Base-by-base conservation (phyloP, 2,797 vertebrate species). In the Sebastes reedi region DNA sequence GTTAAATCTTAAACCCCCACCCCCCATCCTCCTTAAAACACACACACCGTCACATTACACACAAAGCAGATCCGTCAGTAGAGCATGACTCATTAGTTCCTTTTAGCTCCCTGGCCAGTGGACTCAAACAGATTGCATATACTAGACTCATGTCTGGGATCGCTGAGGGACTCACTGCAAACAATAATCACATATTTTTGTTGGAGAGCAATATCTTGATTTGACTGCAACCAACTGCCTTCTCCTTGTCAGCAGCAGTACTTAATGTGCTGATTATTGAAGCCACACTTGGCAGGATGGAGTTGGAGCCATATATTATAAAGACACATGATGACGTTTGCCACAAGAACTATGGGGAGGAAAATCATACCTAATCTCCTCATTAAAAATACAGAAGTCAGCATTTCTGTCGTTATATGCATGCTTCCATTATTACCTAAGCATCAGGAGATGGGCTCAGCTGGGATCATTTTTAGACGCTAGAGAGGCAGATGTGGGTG, bases 141-240 rank as follows among this genome's bases (percentile, higher is more conserved):
- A 81, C 87, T 75, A 66, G 75, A 86, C 75, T 88, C 67, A 67
- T 89, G 83, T 91, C 86, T 88, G 80, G 62, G 75, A 85, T 74
- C 77, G 83, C 88, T 67, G 86, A 77, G 90, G 87, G 90, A 93
- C 89, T 86, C 86, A 88, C 79, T 91, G 88, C 86, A 93, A 94
- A 95, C 94, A 94, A 90, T 91, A 95, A 94, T 95, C 88, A 79
- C 87, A 88, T 94, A 91, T 96, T 95, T 95, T 93, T 89, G 72
- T 94, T 95, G 93, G 94, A 95, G 78, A 79, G 87, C 58, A 29
- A 30, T 72, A 83, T 88, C 69, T 79, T 25, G 84, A 86, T 87
- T 81, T 85, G 80, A 92, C 90, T 83, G 73, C 66, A 83, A 86
- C 27, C 81, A 83, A 91, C 67, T 90, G 91, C 83, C 77, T 90